Conservation (phyloP, 2,113 vertebrate genomes). For the Varanus komodoensis region DNA sequence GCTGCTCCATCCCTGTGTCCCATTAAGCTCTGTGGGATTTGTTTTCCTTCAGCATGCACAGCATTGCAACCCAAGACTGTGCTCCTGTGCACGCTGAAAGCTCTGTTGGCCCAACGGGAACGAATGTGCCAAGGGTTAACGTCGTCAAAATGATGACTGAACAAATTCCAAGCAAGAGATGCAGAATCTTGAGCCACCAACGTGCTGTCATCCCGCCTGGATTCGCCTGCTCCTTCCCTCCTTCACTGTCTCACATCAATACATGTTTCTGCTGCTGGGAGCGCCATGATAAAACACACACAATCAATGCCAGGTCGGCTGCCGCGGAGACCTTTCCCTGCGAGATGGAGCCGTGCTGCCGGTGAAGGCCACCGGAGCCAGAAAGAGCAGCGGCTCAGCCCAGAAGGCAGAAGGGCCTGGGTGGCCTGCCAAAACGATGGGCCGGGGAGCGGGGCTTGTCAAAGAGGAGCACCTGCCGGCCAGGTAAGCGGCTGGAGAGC, state of each 20-base stretch:
- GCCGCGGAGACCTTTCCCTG: background rate
- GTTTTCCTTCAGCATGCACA: too few relatives aligned
- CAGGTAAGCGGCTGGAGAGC: too few relatives aligned
- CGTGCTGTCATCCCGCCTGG: too few relatives aligned
- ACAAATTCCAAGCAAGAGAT: background rate
- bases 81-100: background rate
- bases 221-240: background rate
- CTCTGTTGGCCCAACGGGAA: background rate
- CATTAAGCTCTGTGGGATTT: too few relatives aligned
- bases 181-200: too few relatives aligned
- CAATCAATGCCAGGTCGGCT: slow-evolving; percentile 42
- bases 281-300: too few relatives aligned
- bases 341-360: background rate
- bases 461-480: background rate
- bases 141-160: background rate
- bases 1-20: too few relatives aligned
- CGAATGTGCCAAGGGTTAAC: background rate
- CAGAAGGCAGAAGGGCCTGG: too few relatives aligned
- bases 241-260: background rate
- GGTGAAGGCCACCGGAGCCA: background rate
- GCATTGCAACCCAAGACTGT: too few relatives aligned
- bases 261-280: background rate
- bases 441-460: background rate
- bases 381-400: background rate
- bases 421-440: background rate